Evolutionary conservation across 2,113 vertebrate genomes (phyloP), one percentile per base, ranked within the genome.

Genomic region (Lutjanus erythropterus): DNA sequence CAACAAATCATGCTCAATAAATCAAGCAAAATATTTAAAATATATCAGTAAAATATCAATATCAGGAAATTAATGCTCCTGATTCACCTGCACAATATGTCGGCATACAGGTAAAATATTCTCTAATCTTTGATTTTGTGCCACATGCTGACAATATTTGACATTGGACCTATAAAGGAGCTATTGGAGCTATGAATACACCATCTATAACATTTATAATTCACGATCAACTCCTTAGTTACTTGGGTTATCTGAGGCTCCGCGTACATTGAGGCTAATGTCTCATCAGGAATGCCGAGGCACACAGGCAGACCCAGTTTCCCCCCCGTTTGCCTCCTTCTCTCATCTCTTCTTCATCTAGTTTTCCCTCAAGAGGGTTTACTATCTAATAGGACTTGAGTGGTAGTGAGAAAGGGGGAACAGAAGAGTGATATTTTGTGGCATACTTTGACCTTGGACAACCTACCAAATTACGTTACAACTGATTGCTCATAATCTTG

Each of bases 221-320:
- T 73, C 31, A 65, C 21, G 9, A 80, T 85, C 49, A 61, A 2
- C 37, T 11, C 39, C 33, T 62, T 39, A 12, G 60, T 39, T 46
- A 67, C 41, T 31, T 37, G n/a, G 56, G 49, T 73, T 75, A 64
- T 79, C 27, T 64, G 35, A 69, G 65, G 25, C 64, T 72, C 41
- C 61, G 61, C 25, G 6, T 44, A 42, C 50, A 71, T 37, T 33
- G 23, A 62, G 31, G 66, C 37, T 78, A 83, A 84, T 81, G 65
- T 86, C 76, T 86, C 79, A 86, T 86, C 73, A 50, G 68, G 69
- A 66, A 81, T 82, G 65, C 74, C 66, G 44, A 65, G 53, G 65
- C 78, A 83, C 70, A 75, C 42, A 69, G 2, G 72, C 62, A 66
- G 71, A 66, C 55, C 39, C 70, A 80, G 72, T 52, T 58, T 70